Evolutionary conservation across 2,797 vertebrate species (phyloP), one percentile per base, ranked within the genome.

Genomic region (Malurus splendens): DNA sequence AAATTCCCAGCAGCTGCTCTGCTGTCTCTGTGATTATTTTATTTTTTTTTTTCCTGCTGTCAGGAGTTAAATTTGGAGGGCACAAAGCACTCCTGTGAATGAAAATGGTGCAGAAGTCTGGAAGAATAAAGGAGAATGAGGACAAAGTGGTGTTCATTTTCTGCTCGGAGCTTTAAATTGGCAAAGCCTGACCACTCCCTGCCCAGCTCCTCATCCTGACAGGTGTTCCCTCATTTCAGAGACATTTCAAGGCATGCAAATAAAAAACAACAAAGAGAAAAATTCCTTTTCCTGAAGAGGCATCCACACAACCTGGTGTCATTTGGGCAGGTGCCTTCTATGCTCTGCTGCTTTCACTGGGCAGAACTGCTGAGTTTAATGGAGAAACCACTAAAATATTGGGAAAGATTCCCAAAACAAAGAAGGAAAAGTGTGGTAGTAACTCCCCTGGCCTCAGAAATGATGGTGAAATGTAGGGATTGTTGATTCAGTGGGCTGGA

Each of bases 1-100:
- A 2, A 82, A 80, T 62, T 52, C 55, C 62, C 56, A 77, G 82
- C 87, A 93, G 73, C 82, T 39, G 62, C 70, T 75, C 51, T 80
- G 36, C 77, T 83, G 38, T 80, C 70, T 72, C 45, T 75, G 14
- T 7, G 18, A 32, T 57, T 78, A 28, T 87, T 36, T 57, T 82
- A 24, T 87, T 59, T 87, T 79, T 38, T 30, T 6, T 47, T 20
- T 56, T 18, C 9, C 44, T 78, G 30, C 56, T 79, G n/a, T 56
- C 45, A 74, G 87, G 85, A 90, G n/a, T 88, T 82, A 61, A 76
- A 62, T 28, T 45, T 72, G 56, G 82, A 89, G 87, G 68, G 79
- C 74, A 44, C 14, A 42, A 75, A 79, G 51, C 62, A 15, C 41
- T 64, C 30, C 36, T 41, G 73, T 25, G 47, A 66, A 54, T 16